Conservation (phyloP, 2,797 vertebrate genomes). For the Spinus olivaceus region DNA sequence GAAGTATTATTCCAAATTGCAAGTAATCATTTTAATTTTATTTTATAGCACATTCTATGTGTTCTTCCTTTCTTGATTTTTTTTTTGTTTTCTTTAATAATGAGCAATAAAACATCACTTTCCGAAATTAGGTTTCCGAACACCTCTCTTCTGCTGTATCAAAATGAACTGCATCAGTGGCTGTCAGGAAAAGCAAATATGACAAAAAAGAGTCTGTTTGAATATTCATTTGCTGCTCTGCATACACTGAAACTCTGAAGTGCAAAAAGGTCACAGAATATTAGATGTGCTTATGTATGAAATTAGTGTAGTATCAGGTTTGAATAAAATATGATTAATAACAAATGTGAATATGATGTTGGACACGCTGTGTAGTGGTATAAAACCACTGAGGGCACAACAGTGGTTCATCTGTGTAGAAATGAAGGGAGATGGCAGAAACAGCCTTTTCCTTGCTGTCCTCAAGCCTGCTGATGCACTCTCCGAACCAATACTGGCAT, state of each 20-base stretch:
- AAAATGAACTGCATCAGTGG: background rate
- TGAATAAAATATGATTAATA: background rate
- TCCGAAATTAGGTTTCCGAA: background rate
- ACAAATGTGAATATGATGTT: background rate
- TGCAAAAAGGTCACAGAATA: background rate
- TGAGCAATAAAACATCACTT: background rate
- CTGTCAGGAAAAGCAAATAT: background rate
- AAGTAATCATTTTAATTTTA: background rate
- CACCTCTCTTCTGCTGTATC: background rate
- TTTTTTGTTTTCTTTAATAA: background rate
- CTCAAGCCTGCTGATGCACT: background rate
- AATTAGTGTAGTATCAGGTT: background rate
- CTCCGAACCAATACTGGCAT: background rate
- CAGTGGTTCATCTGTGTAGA: background rate
- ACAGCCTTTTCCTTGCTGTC: background rate
- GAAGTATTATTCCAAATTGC: background rate
- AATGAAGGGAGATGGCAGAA: background rate
- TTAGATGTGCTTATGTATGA: background rate
- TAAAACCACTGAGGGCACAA: background rate
- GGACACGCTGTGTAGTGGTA: background rate
- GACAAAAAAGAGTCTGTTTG: background rate
- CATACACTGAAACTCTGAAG: background rate
- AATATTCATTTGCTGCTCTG: background rate
- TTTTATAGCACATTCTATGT: background rate
- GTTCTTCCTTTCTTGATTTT: background rate